These are phyloP conservation scores for Cygnus atratus DNA, from an alignment of 2,113 vertebrate genomes.

Conservation along the genomic window DNA sequence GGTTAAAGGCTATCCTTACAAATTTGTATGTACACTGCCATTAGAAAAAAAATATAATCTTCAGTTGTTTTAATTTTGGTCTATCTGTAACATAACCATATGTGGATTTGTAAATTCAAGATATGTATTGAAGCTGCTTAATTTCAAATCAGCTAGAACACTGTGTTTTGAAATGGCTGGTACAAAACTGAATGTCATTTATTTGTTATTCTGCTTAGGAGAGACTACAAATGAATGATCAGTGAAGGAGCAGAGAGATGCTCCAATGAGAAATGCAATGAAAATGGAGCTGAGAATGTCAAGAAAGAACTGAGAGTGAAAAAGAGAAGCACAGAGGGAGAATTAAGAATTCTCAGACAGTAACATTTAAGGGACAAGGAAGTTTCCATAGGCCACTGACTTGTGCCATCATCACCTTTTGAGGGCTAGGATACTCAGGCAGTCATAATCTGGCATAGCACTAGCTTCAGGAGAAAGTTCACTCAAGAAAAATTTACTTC, in stretches of 20 bases:
- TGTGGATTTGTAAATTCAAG: not conserved
- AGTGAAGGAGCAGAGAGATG: not conserved
- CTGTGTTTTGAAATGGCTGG: not conserved
- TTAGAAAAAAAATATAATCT: not conserved
- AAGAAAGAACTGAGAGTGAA: not conserved
- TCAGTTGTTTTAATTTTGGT: not conserved
- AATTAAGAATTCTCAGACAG: not conserved
- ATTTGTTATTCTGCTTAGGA: conserved; percentile 18
- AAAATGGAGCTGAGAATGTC: not conserved
- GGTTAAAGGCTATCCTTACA: not conserved
- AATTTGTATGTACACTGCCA: not conserved
- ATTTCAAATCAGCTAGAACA: not conserved
- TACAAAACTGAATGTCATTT: not conserved
- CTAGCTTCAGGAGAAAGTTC: not conserved
- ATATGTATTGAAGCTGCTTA: not conserved
- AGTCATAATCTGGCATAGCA: not conserved
- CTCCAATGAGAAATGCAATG: not conserved
- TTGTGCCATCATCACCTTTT: not conserved
- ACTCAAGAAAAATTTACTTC: not conserved
- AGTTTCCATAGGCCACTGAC: not conserved
- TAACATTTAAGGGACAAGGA: not conserved
- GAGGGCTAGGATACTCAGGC: not conserved
- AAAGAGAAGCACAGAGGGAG: not conserved
- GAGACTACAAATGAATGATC: conserved; percentile 9
- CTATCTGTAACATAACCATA: not conserved